Evolutionary conservation across 2,888 invertebrate species (phyloP).

Genomic region (Pinctada fucata): DNA sequence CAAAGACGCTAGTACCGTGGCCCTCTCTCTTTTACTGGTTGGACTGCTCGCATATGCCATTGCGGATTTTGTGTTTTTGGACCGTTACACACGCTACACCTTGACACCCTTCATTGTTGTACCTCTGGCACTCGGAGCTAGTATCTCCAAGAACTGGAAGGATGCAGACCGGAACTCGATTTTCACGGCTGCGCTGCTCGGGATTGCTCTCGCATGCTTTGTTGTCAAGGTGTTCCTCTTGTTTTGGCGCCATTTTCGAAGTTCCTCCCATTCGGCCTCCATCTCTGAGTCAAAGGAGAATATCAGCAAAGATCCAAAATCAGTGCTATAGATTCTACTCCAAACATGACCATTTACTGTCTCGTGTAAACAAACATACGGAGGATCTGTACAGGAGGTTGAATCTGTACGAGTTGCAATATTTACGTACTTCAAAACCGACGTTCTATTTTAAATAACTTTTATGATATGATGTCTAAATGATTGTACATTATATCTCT

Average conservation of each 20-base stretch:
- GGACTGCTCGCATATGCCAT: slow-evolving; percentile 58
- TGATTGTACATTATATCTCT: no score
- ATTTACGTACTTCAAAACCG: no score
- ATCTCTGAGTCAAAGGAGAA: slow-evolving; percentile 22
- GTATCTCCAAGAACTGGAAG: slow-evolving; percentile 53
- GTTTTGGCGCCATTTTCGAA: slow-evolving; percentile 18
- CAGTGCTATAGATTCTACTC: neutral
- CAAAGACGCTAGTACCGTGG: slow-evolving; percentile 51
- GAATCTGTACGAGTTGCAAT: no score
- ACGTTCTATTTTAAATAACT: no score
- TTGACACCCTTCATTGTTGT: slow-evolving; percentile 63
- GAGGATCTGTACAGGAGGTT: no score
- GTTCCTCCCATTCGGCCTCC: neutral
- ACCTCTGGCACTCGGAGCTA: slow-evolving; percentile 59
- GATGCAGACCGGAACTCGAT: slow-evolving; percentile 45
- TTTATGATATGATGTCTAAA: no score
- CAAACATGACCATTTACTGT: neutral
- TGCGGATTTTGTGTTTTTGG: slow-evolving; percentile 62
- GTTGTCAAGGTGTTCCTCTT: slow-evolving; percentile 15
- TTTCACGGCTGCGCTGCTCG: slow-evolving; percentile 37
- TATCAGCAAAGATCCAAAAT: slow-evolving; percentile 11
- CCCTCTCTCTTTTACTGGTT: slow-evolving; percentile 56
- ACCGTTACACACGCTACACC: slow-evolving; percentile 61
- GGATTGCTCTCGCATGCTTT: neutral
- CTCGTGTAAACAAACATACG: no score